Evolutionary conservation across 2,113 vertebrate genomes (phyloP), one percentile per base, ranked within the genome.

Genomic region (Lampris incognitus): DNA sequence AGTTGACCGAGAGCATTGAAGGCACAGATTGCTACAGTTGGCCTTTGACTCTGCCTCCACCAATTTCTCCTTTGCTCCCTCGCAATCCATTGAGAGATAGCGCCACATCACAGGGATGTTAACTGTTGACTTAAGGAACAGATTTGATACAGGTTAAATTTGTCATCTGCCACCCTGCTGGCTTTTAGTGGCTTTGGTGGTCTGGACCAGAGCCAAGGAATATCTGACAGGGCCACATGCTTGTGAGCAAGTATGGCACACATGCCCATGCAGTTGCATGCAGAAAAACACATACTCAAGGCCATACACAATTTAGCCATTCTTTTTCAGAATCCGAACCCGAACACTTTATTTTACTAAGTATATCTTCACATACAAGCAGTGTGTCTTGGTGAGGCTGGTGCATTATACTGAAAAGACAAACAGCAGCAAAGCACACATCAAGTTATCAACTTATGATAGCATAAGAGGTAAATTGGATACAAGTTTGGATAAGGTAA

Each of bases 61-160:
- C 9, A 5, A 48, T 68, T 76, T 64, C 61, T 75, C 64, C 66
- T 38, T 49, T 13, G 76, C 60, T 76, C 6, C 74, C 39, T 13
- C 44, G 82, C 83, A 79, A 86, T 85, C 76, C 76, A 87, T 85
- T 77, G 74, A 58, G 81, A 52, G 72, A 78, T 78, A 6, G 83
- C 84, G 38, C 59, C 3, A 0, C 80, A 77, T 86, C 48, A 2
- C 74, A 3, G 85, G 83, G 86, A 84, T 79, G 87, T 76, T 54
- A 82, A 66, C 70, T 89, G 85, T 91, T 85, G 84, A 85, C 85
- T 69, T 74, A 80, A 84, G 75, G 86, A 87, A 78, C 90, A 90
- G 90, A 88, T 89, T 87, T 81, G 77, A 65, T 84, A 79, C 76
- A 69, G 76, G 52, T 80, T 88, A 75, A 70, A 82, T 55, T 36